These are phyloP conservation scores for Lasiurus borealis DNA, from an alignment of 2,113 vertebrate genomes.

Conservation along the genomic window DNA sequence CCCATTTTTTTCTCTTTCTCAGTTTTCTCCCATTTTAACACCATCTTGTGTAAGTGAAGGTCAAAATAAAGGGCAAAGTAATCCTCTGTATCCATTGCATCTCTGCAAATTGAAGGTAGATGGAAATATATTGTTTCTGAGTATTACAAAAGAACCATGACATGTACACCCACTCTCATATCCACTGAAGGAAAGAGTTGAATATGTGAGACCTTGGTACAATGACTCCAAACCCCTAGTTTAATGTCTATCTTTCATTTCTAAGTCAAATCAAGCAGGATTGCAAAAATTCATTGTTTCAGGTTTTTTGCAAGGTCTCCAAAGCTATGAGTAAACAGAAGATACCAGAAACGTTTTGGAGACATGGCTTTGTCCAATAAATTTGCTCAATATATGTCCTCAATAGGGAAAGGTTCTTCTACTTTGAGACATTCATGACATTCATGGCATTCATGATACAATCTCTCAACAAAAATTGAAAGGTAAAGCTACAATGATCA, in stretches of 20 bases:
- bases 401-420: not conserved
- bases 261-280: not conserved
- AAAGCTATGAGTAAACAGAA: not conserved
- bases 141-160: conserved; percentile 15
- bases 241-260: conserved; percentile 39
- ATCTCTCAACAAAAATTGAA: not conserved
- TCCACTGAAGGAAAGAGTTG: not conserved
- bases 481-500: not conserved
- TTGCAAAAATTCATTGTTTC: conserved; percentile 17
- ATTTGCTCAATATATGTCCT: not conserved
- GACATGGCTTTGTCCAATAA: not conserved
- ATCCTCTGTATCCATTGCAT: conserved; percentile 57
- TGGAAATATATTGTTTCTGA: conserved; percentile 60
- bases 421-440: not conserved
- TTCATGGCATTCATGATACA: not conserved
- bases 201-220: not conserved
- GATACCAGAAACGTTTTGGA: not conserved
- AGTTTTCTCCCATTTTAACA: conserved; percentile 63
- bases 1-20: not conserved
- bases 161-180: not conserved
- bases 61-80: conserved; percentile 69
- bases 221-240: not conserved
- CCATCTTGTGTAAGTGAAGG: conserved; percentile 42
- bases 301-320: conserved; percentile 1
- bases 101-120: conserved; percentile 64